Percentiles rank a stretch among this genome's conserved stretches.
These are phyloP conservation scores for Sorex fumeus DNA, from an alignment of 2,113 vertebrate genomes.

Conservation along the genomic window DNA sequence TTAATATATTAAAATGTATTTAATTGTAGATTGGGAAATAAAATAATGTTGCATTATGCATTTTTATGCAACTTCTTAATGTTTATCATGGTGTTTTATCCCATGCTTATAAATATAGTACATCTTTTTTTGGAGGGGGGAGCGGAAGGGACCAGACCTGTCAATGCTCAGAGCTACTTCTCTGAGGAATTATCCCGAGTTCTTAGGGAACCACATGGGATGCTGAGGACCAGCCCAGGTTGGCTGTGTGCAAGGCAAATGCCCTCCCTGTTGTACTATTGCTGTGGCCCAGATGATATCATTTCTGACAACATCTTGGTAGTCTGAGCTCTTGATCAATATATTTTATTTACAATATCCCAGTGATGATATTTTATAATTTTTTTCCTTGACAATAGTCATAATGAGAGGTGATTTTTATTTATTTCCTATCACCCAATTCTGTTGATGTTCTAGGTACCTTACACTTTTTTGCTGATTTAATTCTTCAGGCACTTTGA, in stretches of 20 bases:
- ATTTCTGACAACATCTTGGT: background rate
- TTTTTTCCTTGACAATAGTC: background rate
- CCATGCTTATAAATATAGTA: background rate
- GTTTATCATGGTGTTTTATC: background rate
- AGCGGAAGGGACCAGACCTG: too few species aligned
- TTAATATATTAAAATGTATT: background rate
- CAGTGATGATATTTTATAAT: background rate
- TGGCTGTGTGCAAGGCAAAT: too few species aligned
- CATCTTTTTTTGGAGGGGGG: too few species aligned
- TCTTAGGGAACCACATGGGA: too few species aligned
- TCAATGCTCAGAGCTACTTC: too few species aligned
- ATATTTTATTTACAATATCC: slow-evolving; percentile 13
- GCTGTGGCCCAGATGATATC: background rate
- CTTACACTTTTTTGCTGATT: slow-evolving; percentile 39
- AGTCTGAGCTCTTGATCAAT: slow-evolving; percentile 28
- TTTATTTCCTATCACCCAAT: background rate
- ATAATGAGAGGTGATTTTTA: slow-evolving; percentile 15
- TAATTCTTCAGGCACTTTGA: background rate
- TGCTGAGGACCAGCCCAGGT: too few species aligned
- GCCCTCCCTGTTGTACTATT: too few species aligned
- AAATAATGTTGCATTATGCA: background rate
- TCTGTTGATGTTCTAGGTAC: slow-evolving; percentile 11
- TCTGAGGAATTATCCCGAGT: too few species aligned
- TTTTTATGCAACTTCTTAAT: slow-evolving; percentile 28
- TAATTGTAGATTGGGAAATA: background rate